Evolutionary conservation across 2,113 vertebrate genomes (phyloP), one percentile per base, ranked within the genome.

Genomic region (Alaudala cheleensis): DNA sequence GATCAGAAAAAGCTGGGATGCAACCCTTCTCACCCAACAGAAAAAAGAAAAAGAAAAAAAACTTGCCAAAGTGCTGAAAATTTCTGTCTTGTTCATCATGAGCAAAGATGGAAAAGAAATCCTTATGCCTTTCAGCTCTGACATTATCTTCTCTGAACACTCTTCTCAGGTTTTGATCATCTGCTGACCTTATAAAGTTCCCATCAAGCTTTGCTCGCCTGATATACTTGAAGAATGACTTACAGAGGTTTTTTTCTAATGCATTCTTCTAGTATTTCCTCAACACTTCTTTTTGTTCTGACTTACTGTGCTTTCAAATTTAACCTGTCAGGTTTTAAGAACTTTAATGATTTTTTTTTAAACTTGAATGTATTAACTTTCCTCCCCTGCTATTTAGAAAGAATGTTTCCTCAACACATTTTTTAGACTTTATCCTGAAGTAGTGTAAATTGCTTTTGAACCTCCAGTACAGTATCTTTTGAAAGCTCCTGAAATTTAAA

Each of bases 11-110:
- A 78, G 6, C 19, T 71, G 28, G 21, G 17, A 21, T 47, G 29
- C 14, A 34, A 14, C 1, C 2, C 13, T 20, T 23, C 1, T 47
- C 5, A 7, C 6, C 3, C 13, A 16, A 10, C 1, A 71, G 4
- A 24, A n/a, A 37, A 40, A 53, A 18, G 7, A 9, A 25, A 45
- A 31, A 29, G 2, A 20, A 31, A 50, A 22, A 53, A n/a, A 25
- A 28, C 15, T 49, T 57, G 18, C 13, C 11, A 23, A 62, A 79
- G 7, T 23, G 1, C 8, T 50, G 40, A 60, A 65, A 60, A 4
- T 69, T 86, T 58, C 9, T 53, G 13, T 73, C 5, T 57, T 92
- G 1, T n/a, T 74, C 31, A 20, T 12, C 45, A 6, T 28, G 17
- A 66, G 3, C 26, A 22, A 85, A 61, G 6, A 61, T 29, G 22